Conservation (phyloP, 2,888 invertebrate genomes). For the Stenurella melanura region DNA sequence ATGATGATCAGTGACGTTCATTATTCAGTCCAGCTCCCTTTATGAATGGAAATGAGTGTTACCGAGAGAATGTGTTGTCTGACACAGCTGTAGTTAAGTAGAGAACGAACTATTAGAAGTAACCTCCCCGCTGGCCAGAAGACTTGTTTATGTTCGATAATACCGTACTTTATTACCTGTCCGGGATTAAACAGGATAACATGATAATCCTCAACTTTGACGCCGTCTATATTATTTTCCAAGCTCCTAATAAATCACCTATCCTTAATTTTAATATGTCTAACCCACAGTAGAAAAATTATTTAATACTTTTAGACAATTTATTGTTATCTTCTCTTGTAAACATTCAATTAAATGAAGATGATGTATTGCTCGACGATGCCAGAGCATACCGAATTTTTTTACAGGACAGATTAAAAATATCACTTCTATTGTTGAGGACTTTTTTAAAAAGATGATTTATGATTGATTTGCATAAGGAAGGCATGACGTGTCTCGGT, state of each 20-base stretch:
- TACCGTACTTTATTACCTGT: slow-evolving; percentile 62
- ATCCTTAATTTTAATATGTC: slow-evolving; percentile 49
- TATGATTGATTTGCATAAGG: slow-evolving; percentile 26
- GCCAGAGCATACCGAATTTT: slow-evolving; percentile 12
- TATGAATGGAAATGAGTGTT: slow-evolving; percentile 43
- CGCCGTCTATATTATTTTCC: slow-evolving; percentile 58
- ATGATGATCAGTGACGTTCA: slow-evolving; percentile 24
- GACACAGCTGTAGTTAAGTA: slow-evolving; percentile 43
- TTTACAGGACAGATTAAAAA: slow-evolving; percentile 24
- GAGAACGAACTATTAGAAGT: slow-evolving; percentile 33
- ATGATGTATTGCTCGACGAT: slow-evolving; percentile 20
- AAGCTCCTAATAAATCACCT: slow-evolving; percentile 49
- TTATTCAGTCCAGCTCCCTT: slow-evolving; percentile 26
- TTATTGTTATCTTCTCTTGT: slow-evolving; percentile 29
- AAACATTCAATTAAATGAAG: slow-evolving; percentile 38
- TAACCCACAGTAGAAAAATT: slow-evolving; percentile 45
- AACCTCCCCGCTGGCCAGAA: slow-evolving; percentile 61
- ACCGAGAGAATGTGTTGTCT: slow-evolving; percentile 33
- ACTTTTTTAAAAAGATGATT: slow-evolving; percentile 20
- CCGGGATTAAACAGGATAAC: slow-evolving; percentile 65
- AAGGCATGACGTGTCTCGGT: background rate
- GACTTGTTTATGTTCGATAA: slow-evolving; percentile 63
- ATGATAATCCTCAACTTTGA: slow-evolving; percentile 64
- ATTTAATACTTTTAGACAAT: slow-evolving; percentile 39
- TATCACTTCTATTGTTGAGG: slow-evolving; percentile 19